These are phyloP conservation scores for Coelopa pilipes DNA, from an alignment of 2,888 invertebrate genomes.

Conservation along the genomic window DNA sequence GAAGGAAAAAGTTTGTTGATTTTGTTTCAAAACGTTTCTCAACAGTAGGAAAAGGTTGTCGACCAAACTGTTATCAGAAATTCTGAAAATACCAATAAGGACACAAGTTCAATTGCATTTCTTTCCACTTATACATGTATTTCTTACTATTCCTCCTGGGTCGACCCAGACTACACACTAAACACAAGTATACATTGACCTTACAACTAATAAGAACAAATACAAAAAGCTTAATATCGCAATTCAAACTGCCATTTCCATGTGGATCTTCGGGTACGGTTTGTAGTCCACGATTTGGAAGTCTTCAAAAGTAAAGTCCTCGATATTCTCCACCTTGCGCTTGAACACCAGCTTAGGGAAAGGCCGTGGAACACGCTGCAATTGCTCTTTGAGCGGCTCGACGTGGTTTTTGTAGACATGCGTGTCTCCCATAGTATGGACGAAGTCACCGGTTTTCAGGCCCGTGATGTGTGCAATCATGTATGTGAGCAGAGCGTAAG, in stretches of 20 bases:
- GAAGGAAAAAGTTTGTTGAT: slow-evolving; percentile 13
- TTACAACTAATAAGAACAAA: slow-evolving; percentile 2
- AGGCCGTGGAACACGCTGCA: slow-evolving; percentile 79
- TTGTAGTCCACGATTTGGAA: slow-evolving; percentile 86
- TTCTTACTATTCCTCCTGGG: neutral
- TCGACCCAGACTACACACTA: neutral
- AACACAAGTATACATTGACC: neutral
- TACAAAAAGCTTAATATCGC: neutral
- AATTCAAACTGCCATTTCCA: slow-evolving; percentile 76
- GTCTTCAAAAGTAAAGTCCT: slow-evolving; percentile 88
- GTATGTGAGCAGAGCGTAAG: slow-evolving; percentile 91
- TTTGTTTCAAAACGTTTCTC: neutral
- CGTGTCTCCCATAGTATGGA: slow-evolving; percentile 94
- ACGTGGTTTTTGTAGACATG: slow-evolving; percentile 94
- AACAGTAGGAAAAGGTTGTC: too few species aligned
- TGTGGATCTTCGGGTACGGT: slow-evolving; percentile 88
- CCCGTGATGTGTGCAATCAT: slow-evolving; percentile 97
- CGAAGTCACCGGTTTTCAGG: slow-evolving; percentile 90
- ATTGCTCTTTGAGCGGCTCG: slow-evolving; percentile 82
- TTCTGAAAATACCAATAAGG: too few species aligned
- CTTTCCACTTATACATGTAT: neutral
- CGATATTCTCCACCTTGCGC: slow-evolving; percentile 79
- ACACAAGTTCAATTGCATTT: too few species aligned
- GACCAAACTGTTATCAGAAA: too few species aligned
- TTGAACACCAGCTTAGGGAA: slow-evolving; percentile 87